Base-by-base conservation (phyloP, 1,140 invertebrate species). In the Ceratina australensis region DNA sequence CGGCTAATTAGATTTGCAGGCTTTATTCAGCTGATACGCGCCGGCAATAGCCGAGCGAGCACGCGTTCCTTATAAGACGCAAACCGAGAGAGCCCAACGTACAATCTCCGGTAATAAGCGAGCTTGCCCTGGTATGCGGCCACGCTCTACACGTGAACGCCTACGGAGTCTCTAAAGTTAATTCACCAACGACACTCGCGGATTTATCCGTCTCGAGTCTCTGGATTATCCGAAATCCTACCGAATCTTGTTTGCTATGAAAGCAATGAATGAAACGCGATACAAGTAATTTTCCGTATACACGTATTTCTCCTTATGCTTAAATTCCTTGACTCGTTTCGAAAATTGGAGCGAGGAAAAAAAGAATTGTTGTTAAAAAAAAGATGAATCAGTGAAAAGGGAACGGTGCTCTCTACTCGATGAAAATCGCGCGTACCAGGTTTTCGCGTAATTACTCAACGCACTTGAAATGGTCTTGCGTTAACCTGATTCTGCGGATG, bases 61-160 rank as follows among this genome's bases (percentile, higher is more conserved):
- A 42, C 24, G 52, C 61, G 78, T 59, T 50, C 22, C 59, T 60
- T 72, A 63, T 74, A 78, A 80, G 79, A 87, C 72, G 73, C 66
- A 87, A 77, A 83, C 68, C 73, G 81, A 42, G 33, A 42, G 69
- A 80, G 47, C 73, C n/a, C 20, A 81, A 78, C 81, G 78, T 86
- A 81, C 85, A 85, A 87, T 87, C 83, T 84, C 79, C 72, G 71
- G 77, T 83, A 88, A 88, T 86, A 87, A 88, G 80, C 72, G 26
- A 20, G 81, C 71, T 71, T 83, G 68, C 52, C 59, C 78, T 71
- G 82, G 68, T 77, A 83, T 74, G 78, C 82, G 74, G 65, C 33
- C 50, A 56, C 54, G 74, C 4, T 50, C 57, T 64, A 69, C 65
- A 69, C 74, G 74, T 49, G 66, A 71, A 71, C 74, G 67, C 67